Conservation (phyloP, 2,113 vertebrate species). For the Danio rerio region DNA sequence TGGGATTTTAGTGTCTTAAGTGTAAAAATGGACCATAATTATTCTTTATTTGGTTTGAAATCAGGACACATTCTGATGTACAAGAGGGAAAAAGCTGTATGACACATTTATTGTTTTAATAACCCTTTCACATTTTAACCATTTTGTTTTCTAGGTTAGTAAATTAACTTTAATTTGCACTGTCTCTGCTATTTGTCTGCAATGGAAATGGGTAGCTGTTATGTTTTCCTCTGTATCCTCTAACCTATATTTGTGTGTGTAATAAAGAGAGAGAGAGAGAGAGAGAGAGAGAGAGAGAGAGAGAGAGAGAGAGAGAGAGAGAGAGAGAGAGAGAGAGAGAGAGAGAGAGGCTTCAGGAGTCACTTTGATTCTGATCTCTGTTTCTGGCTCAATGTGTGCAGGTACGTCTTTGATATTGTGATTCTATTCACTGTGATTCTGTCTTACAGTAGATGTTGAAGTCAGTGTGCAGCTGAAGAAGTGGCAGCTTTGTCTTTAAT, state of each 20-base stretch:
- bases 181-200: not conserved
- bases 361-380: constrained; percentile 3
- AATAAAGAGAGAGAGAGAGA: too few species aligned
- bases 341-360: constrained; percentile 16
- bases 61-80: too few species aligned
- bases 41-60: too few species aligned
- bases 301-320: not conserved
- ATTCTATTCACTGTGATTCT: constrained; percentile 17
- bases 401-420: constrained; percentile 28
- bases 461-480: constrained; percentile 13
- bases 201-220: constrained; percentile 16
- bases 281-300: not conserved
- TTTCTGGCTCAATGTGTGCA: constrained; percentile 39
- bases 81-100: too few species aligned
- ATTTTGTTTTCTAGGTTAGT: not conserved
- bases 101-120: too few species aligned
- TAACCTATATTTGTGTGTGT: constrained; percentile 37
- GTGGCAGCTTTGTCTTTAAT: constrained; percentile 51
- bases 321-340: not conserved
- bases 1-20: too few species aligned
- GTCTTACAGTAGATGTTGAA: constrained; percentile 20
- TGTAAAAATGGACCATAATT: too few species aligned
- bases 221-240: constrained; percentile 35
- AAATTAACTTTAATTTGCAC: constrained; percentile 7
- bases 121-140: too few species aligned